Percentiles rank a stretch among this genome's conserved stretches.
Evolutionary conservation across 1,140 invertebrate species (phyloP).

Genomic region (Papilio helenus): DNA sequence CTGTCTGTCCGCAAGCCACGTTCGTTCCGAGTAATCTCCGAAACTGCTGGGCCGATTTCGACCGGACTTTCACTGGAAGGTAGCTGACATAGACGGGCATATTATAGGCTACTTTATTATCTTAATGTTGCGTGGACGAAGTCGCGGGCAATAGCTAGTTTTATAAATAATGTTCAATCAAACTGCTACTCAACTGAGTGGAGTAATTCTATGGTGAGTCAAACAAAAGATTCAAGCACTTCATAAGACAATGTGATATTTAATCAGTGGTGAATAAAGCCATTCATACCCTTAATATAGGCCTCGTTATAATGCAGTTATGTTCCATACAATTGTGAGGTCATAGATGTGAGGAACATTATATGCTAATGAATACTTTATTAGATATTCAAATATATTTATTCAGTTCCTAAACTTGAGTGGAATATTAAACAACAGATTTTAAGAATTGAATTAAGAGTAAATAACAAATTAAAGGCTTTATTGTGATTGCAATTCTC

Average conservation of each 20-base stretch:
- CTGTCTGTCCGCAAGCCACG: too few species aligned
- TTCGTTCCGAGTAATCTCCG: too few species aligned
- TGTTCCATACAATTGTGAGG: constrained; percentile 8
- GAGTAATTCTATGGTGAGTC: neutral
- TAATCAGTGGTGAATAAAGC: neutral
- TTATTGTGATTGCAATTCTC: neutral
- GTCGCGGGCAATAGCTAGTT: too few species aligned
- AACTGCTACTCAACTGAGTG: neutral
- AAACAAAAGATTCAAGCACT: constrained; percentile 15
- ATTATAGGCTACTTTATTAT: too few species aligned
- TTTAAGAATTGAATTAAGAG: neutral
- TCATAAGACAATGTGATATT: neutral
- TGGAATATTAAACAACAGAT: neutral
- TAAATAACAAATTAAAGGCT: neutral
- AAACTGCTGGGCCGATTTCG: too few species aligned
- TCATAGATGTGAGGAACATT: constrained; percentile 15
- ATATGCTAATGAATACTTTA: constrained; percentile 31
- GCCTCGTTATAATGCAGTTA: neutral
- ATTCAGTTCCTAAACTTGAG: neutral
- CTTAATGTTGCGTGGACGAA: too few species aligned
- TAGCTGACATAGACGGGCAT: too few species aligned
- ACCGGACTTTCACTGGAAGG: too few species aligned
- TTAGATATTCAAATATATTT: neutral
- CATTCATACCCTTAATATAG: neutral
- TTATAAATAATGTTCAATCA: neutral